These are phyloP conservation scores for Paralvinella palmiformis DNA, from an alignment of 1,140 invertebrate genomes.

Conservation along the genomic window DNA sequence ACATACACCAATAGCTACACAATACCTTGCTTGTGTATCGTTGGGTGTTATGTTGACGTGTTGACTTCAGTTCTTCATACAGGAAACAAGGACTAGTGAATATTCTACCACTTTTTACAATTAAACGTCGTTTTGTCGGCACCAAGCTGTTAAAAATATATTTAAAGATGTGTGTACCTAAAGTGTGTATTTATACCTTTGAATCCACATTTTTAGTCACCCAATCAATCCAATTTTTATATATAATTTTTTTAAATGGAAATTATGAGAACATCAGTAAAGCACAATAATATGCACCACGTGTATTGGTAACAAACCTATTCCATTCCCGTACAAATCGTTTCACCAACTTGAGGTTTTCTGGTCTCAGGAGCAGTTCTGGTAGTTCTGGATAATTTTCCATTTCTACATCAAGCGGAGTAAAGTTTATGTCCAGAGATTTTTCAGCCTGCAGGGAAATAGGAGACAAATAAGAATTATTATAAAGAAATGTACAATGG, in stretches of 20 bases:
- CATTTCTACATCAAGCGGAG: slow-evolving; percentile 33
- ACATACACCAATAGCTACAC: background rate
- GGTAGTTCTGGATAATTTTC: slow-evolving; percentile 30
- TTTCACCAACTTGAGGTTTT: slow-evolving; percentile 25
- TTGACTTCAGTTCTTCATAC: slow-evolving; percentile 28
- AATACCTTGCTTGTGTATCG: slow-evolving; percentile 34
- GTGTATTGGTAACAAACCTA: slow-evolving; percentile 17
- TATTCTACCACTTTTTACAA: slow-evolving; percentile 25
- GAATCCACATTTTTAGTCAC: background rate
- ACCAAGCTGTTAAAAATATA: slow-evolving; percentile 24
- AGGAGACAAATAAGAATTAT: no score
- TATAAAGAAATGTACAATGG: no score
- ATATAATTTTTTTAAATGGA: background rate
- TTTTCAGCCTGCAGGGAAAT: slow-evolving; percentile 17
- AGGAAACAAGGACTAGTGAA: slow-evolving; percentile 29
- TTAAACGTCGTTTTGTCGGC: slow-evolving; percentile 29
- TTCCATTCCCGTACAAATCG: slow-evolving; percentile 37
- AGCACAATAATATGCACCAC: background rate
- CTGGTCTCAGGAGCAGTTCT: slow-evolving; percentile 26
- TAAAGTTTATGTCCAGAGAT: slow-evolving; percentile 28
- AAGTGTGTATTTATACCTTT: background rate
- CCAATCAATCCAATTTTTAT: background rate
- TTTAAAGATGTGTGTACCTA: background rate
- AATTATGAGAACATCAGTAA: background rate
- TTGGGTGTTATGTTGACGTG: slow-evolving; percentile 22